Base-by-base conservation (phyloP, 2,797 vertebrate genomes). In the Steatocranus sp. region DNA sequence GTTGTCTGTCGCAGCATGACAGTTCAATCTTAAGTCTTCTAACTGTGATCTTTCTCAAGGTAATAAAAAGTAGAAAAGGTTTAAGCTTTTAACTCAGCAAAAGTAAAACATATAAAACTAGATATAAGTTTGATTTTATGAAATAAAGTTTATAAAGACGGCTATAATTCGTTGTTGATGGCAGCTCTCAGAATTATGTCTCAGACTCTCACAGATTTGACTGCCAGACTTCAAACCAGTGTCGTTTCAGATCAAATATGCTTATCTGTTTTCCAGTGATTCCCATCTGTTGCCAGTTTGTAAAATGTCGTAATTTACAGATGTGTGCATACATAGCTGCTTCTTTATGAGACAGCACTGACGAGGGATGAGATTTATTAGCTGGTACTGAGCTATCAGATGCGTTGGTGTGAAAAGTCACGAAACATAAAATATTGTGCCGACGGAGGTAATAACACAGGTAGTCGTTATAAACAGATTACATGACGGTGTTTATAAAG, bases 321-420 rank as follows among this genome's bases (percentile, higher is more conserved):
- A 83, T 48, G 9, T 30, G 50, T 56, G n/a, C 12, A 2, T 77
- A 32, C 48, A 30, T 1, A 27, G n/a, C 48, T 12, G 7, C 53
- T 8, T 25, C 18, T 54, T 92, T 87, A 92, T 92, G 86, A 38
- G 83, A 68, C 63, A 80, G 68, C 53, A 84, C 34, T 20, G 51
- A 54, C 50, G 3, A 15, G 14, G 3, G 10, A 8, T 27, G 30
- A 91, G 36, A 88, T 94, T 95, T 93, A 92, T 88, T 53, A 43
- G 10, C 11, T 23, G 51, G 49, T 54, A 66, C 7, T 20, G 58
- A 32, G 51, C 54, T 75, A 41, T 38, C 1, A 4, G 14, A 25
- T 74, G 41, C 4, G 4, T 83, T 73, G 25, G 50, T 63, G 17
- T 81, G 17, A 70, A 61, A 82, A 91, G 88, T 91, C 83, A 90